Conservation (phyloP, 2,797 vertebrate species). For the Clarias pachynema region DNA sequence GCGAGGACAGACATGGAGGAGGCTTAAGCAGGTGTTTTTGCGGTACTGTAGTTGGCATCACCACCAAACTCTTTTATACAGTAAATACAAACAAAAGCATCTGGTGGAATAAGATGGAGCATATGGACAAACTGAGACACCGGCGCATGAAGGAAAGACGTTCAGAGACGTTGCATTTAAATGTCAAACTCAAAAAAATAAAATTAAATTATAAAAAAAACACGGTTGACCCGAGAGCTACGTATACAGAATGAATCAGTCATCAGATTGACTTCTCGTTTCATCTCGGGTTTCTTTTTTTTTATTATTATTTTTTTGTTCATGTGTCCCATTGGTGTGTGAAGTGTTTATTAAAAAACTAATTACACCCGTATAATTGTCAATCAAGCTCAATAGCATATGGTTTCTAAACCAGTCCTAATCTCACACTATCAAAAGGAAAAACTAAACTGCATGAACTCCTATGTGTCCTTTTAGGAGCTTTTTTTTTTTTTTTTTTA, state of each 20-base stretch:
- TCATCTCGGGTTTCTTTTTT: neutral
- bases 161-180: constrained; percentile 42
- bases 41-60: constrained; percentile 13
- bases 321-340: neutral
- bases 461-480: constrained; percentile 10
- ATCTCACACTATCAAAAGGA: neutral
- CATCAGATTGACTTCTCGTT: constrained; percentile 19
- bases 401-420: constrained; percentile 1
- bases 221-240: constrained; percentile 31
- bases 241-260: neutral
- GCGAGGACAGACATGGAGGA: constrained; percentile 20
- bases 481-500: neutral
- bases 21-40: constrained; percentile 10
- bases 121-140: constrained; percentile 27
- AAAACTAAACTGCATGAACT: neutral
- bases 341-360: constrained; percentile 26
- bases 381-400: neutral
- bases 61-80: neutral
- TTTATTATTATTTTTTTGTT: constrained; percentile 17
- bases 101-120: neutral
- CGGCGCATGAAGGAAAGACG: constrained; percentile 28
- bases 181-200: constrained; percentile 33
- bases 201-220: neutral
- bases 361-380: neutral
- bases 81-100: neutral